A percentile compares a stretch with the other conserved stretches of the same genome.
phyloP scores from a whole-genome alignment of 2,113 vertebrate genomes.

The Balaenoptera acutorostrata region DNA sequence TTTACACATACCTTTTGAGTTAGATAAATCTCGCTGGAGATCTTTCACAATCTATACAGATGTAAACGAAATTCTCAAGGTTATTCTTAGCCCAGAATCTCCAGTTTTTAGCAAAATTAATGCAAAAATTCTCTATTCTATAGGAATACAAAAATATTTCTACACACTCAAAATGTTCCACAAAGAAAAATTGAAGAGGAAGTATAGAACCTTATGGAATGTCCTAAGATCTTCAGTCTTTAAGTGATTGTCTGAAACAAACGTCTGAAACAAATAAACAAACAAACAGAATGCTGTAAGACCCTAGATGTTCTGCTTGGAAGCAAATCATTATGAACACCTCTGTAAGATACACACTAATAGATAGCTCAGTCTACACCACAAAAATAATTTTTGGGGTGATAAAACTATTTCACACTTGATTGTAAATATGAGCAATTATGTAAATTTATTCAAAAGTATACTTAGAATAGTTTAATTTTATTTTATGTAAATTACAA shows the following conservation, averaged over 20 bases:
- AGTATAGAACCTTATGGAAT: neutral
- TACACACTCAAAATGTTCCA: neutral
- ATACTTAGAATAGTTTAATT: neutral
- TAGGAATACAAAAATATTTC: neutral
- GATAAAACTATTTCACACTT: neutral
- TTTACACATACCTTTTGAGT: neutral
- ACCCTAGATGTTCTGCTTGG: neutral
- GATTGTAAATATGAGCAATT: neutral
- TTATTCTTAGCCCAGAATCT: neutral
- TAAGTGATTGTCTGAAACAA: neutral
- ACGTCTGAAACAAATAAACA: neutral
- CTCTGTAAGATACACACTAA: neutral
- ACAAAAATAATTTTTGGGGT: neutral
- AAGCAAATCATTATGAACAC: neutral
- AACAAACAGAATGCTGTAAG: neutral
- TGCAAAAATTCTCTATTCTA: neutral
- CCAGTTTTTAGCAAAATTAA: neutral
- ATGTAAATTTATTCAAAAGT: neutral
- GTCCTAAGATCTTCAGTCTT: neutral
- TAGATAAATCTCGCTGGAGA: neutral
- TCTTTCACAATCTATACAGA: neutral
- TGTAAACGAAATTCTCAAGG: neutral
- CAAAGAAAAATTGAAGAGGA: neutral
- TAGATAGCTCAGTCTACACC: neutral
- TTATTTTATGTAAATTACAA: neutral